Base-by-base conservation (phyloP, 2,888 invertebrate genomes). In the Leptopilina drosophilae region DNA sequence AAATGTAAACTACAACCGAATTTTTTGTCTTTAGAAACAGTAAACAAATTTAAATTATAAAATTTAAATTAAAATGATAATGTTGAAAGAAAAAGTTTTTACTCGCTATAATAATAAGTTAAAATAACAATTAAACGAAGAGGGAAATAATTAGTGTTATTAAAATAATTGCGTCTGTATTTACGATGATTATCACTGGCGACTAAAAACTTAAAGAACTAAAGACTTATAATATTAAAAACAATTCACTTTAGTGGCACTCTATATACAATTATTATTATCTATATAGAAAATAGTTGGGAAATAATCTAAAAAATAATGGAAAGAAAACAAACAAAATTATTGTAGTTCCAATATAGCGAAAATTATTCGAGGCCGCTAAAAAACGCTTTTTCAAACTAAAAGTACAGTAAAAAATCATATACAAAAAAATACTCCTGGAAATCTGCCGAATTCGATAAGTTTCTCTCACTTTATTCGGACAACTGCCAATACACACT, bases 401-500 rank as follows among this genome's bases (percentile, higher is more conserved):
- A 33, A 33, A 33, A 33, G 33, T 33, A 33, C 0, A 33, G 33
- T 33, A 33, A 33, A 33, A 33, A 33, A 33, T 2, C 2, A 33
- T 4, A 33, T 33, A 20, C 15, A 69, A 14, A 14, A 26, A n/a
- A 49, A 73, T 20, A 73, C 9, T 53, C n/a, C 33, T 56, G 73
- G 73, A 26, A 56, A 26, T 33, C 14, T 73, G 73, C 73, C 73
- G 56, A 73, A 59, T 56, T 73, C 73, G 56, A 73, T 73, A 73
- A 33, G 15, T 59, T 56, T 73, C 56, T 40, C 73, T 33, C 33
- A n/a, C 73, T n/a, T 73, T 56, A 4, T 56, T 56, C 7, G 73
- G 73, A 73, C 73, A 73, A 73, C n/a, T 73, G 73, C 73, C 73
- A 73, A 73, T 73, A 40, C 56, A 56, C 56, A 53, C 73, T 73